These are phyloP conservation scores for Gobio gobio DNA, from an alignment of 2,113 vertebrate genomes.

Conservation along the genomic window DNA sequence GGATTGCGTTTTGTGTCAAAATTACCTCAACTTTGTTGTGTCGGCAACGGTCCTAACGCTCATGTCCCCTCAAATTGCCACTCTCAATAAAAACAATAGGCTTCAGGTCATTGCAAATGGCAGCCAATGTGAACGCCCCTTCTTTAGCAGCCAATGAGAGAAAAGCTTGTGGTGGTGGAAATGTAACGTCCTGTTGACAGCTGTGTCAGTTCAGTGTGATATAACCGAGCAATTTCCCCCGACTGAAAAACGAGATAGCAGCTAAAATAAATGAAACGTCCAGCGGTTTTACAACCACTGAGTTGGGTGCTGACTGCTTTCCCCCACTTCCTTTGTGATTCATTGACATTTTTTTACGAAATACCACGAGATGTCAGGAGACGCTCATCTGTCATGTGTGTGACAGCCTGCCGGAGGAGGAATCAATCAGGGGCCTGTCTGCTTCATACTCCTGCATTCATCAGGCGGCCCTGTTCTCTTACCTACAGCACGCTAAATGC, in stretches of 20 bases:
- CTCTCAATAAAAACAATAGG: not conserved
- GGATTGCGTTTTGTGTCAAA: not conserved
- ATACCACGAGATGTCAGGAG: not conserved
- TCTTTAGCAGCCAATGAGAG: slow-evolving; percentile 1
- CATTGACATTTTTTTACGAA: slow-evolving; percentile 21
- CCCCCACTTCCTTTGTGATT: slow-evolving; percentile 19
- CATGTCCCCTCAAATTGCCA: not conserved
- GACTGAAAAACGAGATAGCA: slow-evolving; percentile 14
- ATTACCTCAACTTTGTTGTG: not conserved
- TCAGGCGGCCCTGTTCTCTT: slow-evolving; percentile 32
- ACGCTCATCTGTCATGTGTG: slow-evolving; percentile 25
- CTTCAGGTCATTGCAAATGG: not conserved
- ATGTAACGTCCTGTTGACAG: not conserved
- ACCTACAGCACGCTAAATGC: slow-evolving; percentile 39
- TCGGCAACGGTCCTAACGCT: not conserved
- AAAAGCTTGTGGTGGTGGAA: not conserved
- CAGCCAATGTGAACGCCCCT: not conserved
- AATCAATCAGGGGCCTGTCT: slow-evolving; percentile 34
- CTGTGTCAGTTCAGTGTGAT: slow-evolving; percentile 1
- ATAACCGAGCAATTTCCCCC: not conserved
- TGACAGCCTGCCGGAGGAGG: slow-evolving; percentile 9
- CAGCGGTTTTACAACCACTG: slow-evolving; percentile 12
- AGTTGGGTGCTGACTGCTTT: slow-evolving; percentile 25
- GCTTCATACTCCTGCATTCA: slow-evolving; percentile 29
- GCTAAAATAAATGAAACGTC: slow-evolving; percentile 40